phyloP scores from a whole-genome alignment of 2,888 invertebrate species.

The Acanthosoma haemorrhoidale region DNA sequence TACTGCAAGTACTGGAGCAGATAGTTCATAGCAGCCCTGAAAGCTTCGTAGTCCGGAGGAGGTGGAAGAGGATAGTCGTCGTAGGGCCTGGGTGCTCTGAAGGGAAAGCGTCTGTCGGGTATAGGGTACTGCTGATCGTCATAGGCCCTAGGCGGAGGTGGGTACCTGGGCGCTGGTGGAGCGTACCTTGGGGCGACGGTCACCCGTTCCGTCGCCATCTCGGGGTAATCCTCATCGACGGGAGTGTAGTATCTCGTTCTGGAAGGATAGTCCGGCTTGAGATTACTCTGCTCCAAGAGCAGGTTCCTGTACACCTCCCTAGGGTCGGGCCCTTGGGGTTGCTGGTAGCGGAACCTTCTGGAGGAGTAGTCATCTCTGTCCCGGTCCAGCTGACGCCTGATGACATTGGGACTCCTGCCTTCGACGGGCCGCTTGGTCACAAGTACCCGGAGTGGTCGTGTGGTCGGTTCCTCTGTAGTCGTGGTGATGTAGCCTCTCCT shows the following conservation, averaged over 20 bases:
- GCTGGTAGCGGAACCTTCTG: slow-evolving; percentile 23
- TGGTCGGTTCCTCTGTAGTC: slow-evolving; percentile 31
- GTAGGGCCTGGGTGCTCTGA: slow-evolving; percentile 19
- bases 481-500: slow-evolving; percentile 23
- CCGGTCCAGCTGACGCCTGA: slow-evolving; percentile 38
- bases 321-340: slow-evolving; percentile 27
- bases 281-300: slow-evolving; percentile 34
- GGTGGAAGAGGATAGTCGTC: slow-evolving; percentile 28
- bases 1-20: slow-evolving; percentile 41
- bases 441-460: slow-evolving; percentile 36
- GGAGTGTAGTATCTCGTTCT: slow-evolving; percentile 34
- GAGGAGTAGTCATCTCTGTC: slow-evolving; percentile 32
- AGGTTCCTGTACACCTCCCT: slow-evolving; percentile 33
- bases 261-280: slow-evolving; percentile 32
- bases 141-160: slow-evolving; percentile 21
- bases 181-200: neutral
- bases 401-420: slow-evolving; percentile 29
- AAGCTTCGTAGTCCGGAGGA: slow-evolving; percentile 37
- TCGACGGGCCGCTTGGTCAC: slow-evolving; percentile 41
- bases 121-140: neutral
- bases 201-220: slow-evolving; percentile 34
- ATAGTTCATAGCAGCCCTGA: slow-evolving; percentile 43
- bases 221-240: slow-evolving; percentile 35
- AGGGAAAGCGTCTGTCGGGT: slow-evolving; percentile 14
- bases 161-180: slow-evolving; percentile 12